phyloP scores from a whole-genome alignment of 2,888 invertebrate genomes.

The Nymphalis polychloros region DNA sequence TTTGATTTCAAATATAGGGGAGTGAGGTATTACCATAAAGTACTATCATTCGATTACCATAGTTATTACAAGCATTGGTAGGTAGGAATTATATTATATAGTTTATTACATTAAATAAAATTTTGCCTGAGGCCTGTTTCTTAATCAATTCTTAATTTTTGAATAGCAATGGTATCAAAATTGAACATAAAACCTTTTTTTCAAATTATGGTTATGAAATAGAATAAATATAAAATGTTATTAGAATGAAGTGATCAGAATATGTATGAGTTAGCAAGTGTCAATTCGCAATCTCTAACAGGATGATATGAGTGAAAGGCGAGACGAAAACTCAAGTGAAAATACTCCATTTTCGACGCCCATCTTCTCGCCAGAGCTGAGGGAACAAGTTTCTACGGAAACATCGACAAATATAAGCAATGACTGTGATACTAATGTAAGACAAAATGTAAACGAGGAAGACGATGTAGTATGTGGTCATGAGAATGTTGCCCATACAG shows the following conservation, averaged over 20 bases:
- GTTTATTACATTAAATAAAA: background rate
- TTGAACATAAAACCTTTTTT: too few species aligned
- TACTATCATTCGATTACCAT: constrained; percentile 15
- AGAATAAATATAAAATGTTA: background rate
- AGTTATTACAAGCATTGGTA: constrained; percentile 9
- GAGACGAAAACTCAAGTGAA: constrained; percentile 66
- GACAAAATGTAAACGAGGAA: constrained; percentile 66
- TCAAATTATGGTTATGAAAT: background rate
- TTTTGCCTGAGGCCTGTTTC: background rate
- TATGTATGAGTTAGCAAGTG: constrained; percentile 45
- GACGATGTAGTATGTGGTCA: constrained; percentile 78
- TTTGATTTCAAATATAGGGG: constrained; percentile 15
- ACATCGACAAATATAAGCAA: constrained; percentile 70
- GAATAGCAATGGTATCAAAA: background rate
- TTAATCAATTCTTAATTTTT: background rate
- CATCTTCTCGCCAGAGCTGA: constrained; percentile 60
- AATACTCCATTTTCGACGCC: constrained; percentile 71
- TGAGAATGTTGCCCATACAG: constrained; percentile 41
- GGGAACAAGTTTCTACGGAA: constrained; percentile 53
- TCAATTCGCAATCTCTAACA: constrained; percentile 69
- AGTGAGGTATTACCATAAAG: constrained; percentile 13
- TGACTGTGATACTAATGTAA: constrained; percentile 79
- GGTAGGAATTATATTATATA: constrained; percentile 9
- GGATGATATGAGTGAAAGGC: constrained; percentile 74
- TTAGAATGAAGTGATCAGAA: constrained; percentile 1